A percentile compares a stretch with the other conserved stretches of the same genome.
phyloP scores from a whole-genome alignment of 2,797 vertebrate species.

The Notolepis coatsorum region DNA sequence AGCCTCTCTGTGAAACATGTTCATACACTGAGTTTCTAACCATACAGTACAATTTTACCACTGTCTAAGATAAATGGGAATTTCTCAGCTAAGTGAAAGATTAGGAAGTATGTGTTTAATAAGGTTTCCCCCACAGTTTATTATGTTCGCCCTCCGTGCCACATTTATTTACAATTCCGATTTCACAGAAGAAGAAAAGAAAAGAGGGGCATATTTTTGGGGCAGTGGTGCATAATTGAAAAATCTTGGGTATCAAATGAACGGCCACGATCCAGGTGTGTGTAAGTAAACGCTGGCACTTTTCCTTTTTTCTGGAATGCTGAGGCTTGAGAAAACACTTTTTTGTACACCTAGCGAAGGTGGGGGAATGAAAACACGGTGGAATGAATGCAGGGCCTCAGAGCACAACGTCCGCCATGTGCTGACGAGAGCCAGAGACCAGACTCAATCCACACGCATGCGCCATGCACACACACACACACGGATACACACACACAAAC shows the following conservation, averaged over 20 bases:
- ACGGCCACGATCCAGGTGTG: slow-evolving; percentile 72
- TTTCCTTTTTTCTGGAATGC: slow-evolving; percentile 61
- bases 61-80: slow-evolving; percentile 54
- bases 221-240: slow-evolving; percentile 48
- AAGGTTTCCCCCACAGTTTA: slow-evolving; percentile 45
- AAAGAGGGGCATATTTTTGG: slow-evolving; percentile 39
- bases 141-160: slow-evolving; percentile 38
- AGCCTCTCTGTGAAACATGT: slow-evolving; percentile 29
- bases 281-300: slow-evolving; percentile 61
- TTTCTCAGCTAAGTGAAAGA: slow-evolving; percentile 48
- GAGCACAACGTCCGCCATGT: slow-evolving; percentile 69
- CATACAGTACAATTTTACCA: slow-evolving; percentile 27
- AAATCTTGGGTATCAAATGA: slow-evolving; percentile 66
- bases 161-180: slow-evolving; percentile 32
- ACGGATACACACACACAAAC: slow-evolving; percentile 42
- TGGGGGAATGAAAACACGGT: slow-evolving; percentile 81
- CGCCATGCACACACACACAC: not conserved
- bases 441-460: slow-evolving; percentile 67
- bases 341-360: slow-evolving; percentile 72
- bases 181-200: not conserved
- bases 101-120: slow-evolving; percentile 46
- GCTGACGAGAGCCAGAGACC: slow-evolving; percentile 80
- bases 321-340: slow-evolving; percentile 77
- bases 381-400: slow-evolving; percentile 82
- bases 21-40: slow-evolving; percentile 42